A percentile compares a stretch with the other conserved stretches of the same genome.
Evolutionary conservation across 1,140 invertebrate species (phyloP).

Genomic region (Palaemon carinicauda): DNA sequence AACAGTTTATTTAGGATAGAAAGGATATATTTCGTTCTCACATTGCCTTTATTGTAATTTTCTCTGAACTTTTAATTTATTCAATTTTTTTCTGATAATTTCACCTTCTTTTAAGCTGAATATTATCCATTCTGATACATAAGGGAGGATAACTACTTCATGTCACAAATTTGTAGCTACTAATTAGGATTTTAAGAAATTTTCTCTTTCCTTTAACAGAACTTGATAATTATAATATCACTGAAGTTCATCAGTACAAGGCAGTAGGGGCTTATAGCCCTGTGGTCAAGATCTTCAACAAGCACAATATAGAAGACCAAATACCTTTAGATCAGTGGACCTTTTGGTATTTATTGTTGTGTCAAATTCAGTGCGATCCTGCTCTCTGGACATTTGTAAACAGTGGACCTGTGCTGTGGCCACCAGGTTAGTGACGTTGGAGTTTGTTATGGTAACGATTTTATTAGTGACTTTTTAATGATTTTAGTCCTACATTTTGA

Average conservation of each 20-base stretch:
- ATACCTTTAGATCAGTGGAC: not conserved
- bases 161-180: no score
- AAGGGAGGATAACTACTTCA: no score
- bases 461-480: not conserved
- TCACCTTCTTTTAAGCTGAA: no score
- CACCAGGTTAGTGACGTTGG: not conserved
- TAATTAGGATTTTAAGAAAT: not conserved
- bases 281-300: not conserved
- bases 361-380: not conserved
- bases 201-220: not conserved
- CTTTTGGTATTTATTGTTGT: not conserved
- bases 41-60: no score
- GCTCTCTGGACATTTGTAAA: not conserved
- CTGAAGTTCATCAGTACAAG: not conserved
- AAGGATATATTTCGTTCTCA: no score
- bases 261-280: not conserved
- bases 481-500: no score
- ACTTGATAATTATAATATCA: not conserved
- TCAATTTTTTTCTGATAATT: no score
- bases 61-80: no score
- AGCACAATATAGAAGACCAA: not conserved
- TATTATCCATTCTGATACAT: no score
- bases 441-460: no score
- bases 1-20: no score
- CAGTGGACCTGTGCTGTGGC: conserved; percentile 13